These are phyloP conservation scores for Melikaiella ostensackeni DNA, from an alignment of 2,888 invertebrate genomes.

Conservation along the genomic window DNA sequence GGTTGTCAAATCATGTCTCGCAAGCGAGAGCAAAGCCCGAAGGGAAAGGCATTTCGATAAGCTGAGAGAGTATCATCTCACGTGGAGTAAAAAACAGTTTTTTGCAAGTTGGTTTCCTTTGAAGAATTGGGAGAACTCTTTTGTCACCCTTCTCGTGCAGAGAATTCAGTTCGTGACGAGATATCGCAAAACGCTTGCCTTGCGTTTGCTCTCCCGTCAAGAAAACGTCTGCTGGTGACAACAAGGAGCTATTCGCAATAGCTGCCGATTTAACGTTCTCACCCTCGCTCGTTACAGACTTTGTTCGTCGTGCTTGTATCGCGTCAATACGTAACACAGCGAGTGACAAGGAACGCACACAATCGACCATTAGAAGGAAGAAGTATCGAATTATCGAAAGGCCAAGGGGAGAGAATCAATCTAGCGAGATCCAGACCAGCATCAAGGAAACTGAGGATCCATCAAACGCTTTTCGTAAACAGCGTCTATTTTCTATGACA, in stretches of 20 bases:
- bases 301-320: constrained; percentile 32
- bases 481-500: constrained; percentile 52
- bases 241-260: constrained; percentile 41
- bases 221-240: constrained; percentile 43
- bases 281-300: constrained; percentile 37
- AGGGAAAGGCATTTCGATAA: constrained; percentile 15
- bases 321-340: constrained; percentile 13
- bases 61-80: neutral
- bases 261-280: constrained; percentile 44
- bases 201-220: constrained; percentile 40
- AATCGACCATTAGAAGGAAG: constrained; percentile 16
- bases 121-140: constrained; percentile 12
- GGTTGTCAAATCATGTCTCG: constrained; percentile 2
- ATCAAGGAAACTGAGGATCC: constrained; percentile 43
- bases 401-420: constrained; percentile 9
- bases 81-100: constrained; percentile 9
- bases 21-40: constrained; percentile 15
- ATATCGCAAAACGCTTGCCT: constrained; percentile 25
- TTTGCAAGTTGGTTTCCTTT: constrained; percentile 12
- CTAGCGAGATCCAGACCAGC: neutral
- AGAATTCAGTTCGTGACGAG: constrained; percentile 30
- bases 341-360: neutral
- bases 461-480: constrained; percentile 54
- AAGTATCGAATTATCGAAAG: constrained; percentile 25
- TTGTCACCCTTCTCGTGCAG: constrained; percentile 33